Evolutionary conservation across 2,113 vertebrate genomes (phyloP).

Genomic region (Stegostoma tigrinum): DNA sequence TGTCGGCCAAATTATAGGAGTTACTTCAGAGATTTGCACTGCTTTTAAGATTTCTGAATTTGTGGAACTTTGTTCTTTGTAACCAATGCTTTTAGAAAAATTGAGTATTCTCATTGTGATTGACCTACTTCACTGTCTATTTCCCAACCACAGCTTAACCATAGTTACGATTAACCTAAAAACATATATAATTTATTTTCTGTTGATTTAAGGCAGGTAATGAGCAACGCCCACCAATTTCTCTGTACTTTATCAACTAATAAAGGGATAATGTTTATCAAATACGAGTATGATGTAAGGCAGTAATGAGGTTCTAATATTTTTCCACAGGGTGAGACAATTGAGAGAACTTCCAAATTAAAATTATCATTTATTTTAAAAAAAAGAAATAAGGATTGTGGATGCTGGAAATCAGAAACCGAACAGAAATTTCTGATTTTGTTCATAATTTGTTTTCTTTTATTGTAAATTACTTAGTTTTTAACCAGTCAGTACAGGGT

Average conservation of each 20-base stretch:
- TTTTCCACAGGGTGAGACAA: neutral
- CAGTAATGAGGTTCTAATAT: neutral
- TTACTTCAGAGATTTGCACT: neutral
- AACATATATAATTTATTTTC: neutral
- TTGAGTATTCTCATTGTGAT: neutral
- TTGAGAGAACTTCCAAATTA: neutral
- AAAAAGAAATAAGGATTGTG: too few species aligned
- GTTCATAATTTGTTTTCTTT: neutral
- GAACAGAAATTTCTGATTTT: too few species aligned
- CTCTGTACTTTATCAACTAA: neutral
- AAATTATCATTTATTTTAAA: neutral
- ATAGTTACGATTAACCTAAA: neutral
- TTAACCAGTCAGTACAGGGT: neutral
- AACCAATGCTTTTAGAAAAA: neutral
- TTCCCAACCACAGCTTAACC: neutral
- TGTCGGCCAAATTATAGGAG: neutral
- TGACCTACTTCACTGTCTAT: neutral
- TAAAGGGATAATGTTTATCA: neutral
- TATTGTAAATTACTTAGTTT: neutral
- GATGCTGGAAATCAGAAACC: too few species aligned
- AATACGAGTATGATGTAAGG: neutral
- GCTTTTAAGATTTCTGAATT: neutral
- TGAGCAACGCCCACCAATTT: neutral
- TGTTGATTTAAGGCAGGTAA: neutral
- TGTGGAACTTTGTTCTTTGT: neutral